A percentile compares a stretch with the other conserved stretches of the same genome.
Conservation (phyloP, 2,888 invertebrate genomes). For the Notocelia uddmanniana region DNA sequence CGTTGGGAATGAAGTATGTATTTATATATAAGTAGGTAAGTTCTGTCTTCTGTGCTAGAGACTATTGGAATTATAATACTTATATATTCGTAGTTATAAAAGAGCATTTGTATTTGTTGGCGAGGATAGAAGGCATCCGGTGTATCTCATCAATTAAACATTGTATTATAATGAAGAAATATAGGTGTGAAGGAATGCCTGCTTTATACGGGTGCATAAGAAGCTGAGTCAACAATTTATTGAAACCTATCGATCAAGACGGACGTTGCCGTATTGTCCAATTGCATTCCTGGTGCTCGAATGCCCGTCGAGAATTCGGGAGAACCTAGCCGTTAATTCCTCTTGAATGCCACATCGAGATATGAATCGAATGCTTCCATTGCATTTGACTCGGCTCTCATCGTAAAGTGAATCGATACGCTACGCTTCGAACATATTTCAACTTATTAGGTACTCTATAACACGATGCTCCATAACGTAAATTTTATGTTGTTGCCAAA, state of each 20-base stretch:
- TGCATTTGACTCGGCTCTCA: slow-evolving; percentile 24
- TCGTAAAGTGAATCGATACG: slow-evolving; percentile 28
- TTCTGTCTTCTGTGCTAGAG: not conserved
- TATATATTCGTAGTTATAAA: not conserved
- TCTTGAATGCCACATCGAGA: slow-evolving; percentile 53
- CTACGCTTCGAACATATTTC: slow-evolving; percentile 21
- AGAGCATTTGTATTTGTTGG: not conserved
- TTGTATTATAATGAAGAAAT: slow-evolving; percentile 6
- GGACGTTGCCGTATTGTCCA: slow-evolving; percentile 68
- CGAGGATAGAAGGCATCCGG: not conserved
- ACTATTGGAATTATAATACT: too few relatives aligned
- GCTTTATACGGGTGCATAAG: slow-evolving; percentile 50
- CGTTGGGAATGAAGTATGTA: slow-evolving; percentile 51
- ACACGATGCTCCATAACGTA: slow-evolving; percentile 26
- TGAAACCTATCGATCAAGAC: slow-evolving; percentile 73
- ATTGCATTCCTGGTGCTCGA: slow-evolving; percentile 70
- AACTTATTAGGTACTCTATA: slow-evolving; percentile 3
- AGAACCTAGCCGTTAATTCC: slow-evolving; percentile 59
- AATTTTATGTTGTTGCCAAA: slow-evolving; percentile 34
- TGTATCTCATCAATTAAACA: slow-evolving; percentile 10
- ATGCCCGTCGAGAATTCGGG: slow-evolving; percentile 63
- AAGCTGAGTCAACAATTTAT: slow-evolving; percentile 72
- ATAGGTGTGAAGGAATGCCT: slow-evolving; percentile 13
- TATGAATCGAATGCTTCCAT: slow-evolving; percentile 27
- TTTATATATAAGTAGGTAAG: not conserved